Evolutionary conservation across 1,140 invertebrate species (phyloP).

Genomic region (Pristionchus pacificus): DNA sequence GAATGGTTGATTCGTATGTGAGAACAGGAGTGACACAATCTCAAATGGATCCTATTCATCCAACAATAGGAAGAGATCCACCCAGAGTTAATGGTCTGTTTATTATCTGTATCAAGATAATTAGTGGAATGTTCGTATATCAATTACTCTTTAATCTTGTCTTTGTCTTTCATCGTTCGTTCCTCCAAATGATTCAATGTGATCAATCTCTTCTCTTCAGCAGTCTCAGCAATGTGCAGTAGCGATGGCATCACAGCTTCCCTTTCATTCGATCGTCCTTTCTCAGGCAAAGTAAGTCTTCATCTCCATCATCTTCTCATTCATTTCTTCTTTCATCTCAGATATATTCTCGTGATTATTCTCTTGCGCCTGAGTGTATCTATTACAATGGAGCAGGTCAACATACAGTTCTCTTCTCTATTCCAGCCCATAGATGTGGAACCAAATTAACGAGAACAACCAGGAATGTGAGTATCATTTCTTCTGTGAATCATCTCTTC

Average conservation of each 20-base stretch:
- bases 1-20: not conserved
- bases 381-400: constrained; percentile 48
- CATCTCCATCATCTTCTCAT: not conserved
- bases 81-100: too few relatives aligned
- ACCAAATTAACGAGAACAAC: constrained; percentile 46
- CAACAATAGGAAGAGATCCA: too few relatives aligned
- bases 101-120: not conserved
- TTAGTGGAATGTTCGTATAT: too few relatives aligned
- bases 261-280: constrained; percentile 46
- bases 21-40: not conserved
- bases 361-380: constrained; percentile 45
- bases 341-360: constrained; percentile 49
- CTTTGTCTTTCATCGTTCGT: too few relatives aligned
- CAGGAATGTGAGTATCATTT: constrained; percentile 40
- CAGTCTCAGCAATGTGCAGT: constrained; percentile 51
- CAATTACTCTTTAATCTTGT: too few relatives aligned
- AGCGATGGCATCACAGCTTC: constrained; percentile 48
- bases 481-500: too few relatives aligned
- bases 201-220: too few relatives aligned
- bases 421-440: constrained; percentile 46
- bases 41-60: too few relatives aligned
- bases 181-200: not conserved
- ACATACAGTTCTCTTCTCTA: constrained; percentile 48
- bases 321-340: not conserved
- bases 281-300: constrained; percentile 39